Conservation (phyloP, 30 jellyfish, hydroid and myxozoan genomes). For the Hydractinia echinata region DNA sequence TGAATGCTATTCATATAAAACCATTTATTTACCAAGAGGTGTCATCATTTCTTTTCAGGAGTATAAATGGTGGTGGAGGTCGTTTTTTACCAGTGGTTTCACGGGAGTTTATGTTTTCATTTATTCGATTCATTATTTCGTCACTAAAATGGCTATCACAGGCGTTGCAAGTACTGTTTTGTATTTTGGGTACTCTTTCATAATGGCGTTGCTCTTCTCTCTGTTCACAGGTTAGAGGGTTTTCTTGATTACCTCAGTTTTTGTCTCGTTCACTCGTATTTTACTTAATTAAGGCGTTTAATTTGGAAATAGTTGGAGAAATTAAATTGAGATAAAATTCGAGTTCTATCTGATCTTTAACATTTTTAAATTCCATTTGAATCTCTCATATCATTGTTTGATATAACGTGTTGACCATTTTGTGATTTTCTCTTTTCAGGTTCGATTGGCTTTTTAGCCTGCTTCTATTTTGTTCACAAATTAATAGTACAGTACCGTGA, state of each 20-base stretch:
- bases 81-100: constrained; percentile 84
- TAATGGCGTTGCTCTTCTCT: constrained; percentile 82
- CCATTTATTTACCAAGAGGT: background rate
- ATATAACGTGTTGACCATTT: background rate
- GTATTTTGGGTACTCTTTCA: constrained; percentile 84
- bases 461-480: constrained; percentile 74
- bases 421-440: constrained; percentile 43
- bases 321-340: too few relatives aligned
- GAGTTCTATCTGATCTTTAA: background rate
- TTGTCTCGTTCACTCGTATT: background rate
- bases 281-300: background rate
- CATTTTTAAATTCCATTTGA: background rate
- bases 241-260: background rate
- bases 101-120: constrained; percentile 87
- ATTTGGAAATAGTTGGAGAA: too few relatives aligned
- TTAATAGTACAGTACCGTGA: too few relatives aligned
- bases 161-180: constrained; percentile 84
- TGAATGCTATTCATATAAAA: too few relatives aligned
- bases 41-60: constrained; percentile 40
- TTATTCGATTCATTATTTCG: constrained; percentile 75
- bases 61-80: constrained; percentile 98
- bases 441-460: constrained; percentile 86
- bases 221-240: constrained; percentile 68
- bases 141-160: constrained; percentile 63
- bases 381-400: background rate